Evolutionary conservation across 2,113 vertebrate species (phyloP).

Genomic region (Ellobius talpinus): DNA sequence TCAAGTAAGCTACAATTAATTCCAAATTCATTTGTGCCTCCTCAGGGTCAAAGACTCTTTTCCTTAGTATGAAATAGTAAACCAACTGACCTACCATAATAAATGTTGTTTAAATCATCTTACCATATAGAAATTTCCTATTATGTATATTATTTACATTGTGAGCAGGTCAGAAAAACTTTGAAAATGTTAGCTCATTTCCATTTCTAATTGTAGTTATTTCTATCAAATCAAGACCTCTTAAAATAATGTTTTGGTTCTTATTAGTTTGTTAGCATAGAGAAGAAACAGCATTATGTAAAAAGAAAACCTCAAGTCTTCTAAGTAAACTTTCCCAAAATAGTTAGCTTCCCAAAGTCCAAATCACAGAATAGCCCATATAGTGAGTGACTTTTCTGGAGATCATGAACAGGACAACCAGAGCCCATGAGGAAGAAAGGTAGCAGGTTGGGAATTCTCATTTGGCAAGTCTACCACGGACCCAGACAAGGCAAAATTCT

Average conservation of each 20-base stretch:
- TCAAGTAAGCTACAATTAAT: background rate
- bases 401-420: background rate
- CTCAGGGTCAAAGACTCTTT: background rate
- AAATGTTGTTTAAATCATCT: background rate
- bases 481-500: background rate
- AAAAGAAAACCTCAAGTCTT: background rate
- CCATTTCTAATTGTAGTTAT: background rate
- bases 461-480: background rate
- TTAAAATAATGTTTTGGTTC: slow-evolving; percentile 10
- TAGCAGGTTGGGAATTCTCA: background rate
- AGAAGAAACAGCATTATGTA: background rate
- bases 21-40: slow-evolving; percentile 19
- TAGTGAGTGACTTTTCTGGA: background rate
- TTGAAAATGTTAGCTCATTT: slow-evolving; percentile 50
- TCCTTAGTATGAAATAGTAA: slow-evolving; percentile 11
- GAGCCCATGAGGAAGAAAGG: background rate
- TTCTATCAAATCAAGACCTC: background rate
- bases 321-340: background rate
- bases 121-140: background rate
- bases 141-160: background rate
- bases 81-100: background rate
- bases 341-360: background rate
- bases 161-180: background rate
- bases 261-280: background rate
- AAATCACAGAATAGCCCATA: background rate